Evolutionary conservation across 2,888 invertebrate species (phyloP).

Genomic region (Volucella zonaria): DNA sequence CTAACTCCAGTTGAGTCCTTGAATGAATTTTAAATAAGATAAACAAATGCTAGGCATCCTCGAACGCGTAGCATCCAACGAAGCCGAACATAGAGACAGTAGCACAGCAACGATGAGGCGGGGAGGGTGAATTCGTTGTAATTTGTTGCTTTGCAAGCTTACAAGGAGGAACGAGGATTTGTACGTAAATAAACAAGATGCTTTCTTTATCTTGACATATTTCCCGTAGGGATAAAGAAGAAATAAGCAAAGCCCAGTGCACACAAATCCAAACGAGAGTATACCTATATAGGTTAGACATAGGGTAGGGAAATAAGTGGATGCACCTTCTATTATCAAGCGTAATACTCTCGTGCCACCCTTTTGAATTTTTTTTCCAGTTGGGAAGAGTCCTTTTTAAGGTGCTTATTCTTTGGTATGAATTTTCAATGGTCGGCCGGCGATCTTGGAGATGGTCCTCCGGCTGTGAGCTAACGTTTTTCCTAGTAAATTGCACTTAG

Average conservation of each 20-base stretch:
- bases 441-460: slow-evolving; percentile 17
- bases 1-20: slow-evolving; percentile 40
- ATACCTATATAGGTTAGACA: not conserved
- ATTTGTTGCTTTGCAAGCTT: slow-evolving; percentile 45
- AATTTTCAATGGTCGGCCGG: slow-evolving; percentile 19
- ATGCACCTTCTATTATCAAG: not conserved
- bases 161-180: slow-evolving; percentile 36
- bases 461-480: slow-evolving; percentile 40
- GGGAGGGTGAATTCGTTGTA: slow-evolving; percentile 1
- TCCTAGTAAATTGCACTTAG: slow-evolving; percentile 23
- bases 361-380: slow-evolving; percentile 4
- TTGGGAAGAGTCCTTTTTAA: slow-evolving; percentile 11
- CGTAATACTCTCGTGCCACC: too few species aligned
- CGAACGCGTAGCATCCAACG: slow-evolving; percentile 5
- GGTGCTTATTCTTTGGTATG: slow-evolving; percentile 3
- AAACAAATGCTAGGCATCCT: slow-evolving; percentile 44
- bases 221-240: slow-evolving; percentile 51
- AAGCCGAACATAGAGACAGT: not conserved
- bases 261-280: not conserved
- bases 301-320: slow-evolving; percentile 4
- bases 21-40: slow-evolving; percentile 44
- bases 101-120: not conserved
- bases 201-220: slow-evolving; percentile 65
- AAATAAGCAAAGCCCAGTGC: slow-evolving; percentile 20
- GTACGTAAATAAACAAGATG: slow-evolving; percentile 47